Conservation (phyloP, 2,888 invertebrate species). For the Caenorhabditis auriculariae region DNA sequence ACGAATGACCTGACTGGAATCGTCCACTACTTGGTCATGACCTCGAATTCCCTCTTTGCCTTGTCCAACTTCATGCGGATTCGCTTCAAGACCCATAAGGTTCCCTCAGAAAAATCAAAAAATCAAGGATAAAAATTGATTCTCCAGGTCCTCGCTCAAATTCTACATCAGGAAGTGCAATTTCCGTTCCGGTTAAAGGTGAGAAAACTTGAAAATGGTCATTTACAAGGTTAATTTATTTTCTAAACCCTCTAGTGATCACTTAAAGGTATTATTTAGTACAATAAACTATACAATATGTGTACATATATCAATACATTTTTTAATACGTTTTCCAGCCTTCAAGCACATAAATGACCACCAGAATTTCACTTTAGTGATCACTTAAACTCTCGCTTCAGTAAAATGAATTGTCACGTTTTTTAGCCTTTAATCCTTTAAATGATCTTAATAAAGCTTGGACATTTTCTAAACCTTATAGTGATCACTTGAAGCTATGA, state of each 20-base stretch:
- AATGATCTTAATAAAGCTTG: too few species aligned
- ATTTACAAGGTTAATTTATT: background rate
- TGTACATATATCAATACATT: too few species aligned
- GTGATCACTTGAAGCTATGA: too few species aligned
- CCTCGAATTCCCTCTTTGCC: slow-evolving; percentile 30
- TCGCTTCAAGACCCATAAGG: slow-evolving; percentile 33
- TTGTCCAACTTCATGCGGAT: slow-evolving; percentile 40
- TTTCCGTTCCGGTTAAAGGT: slow-evolving; percentile 41
- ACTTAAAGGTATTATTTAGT: too few species aligned
- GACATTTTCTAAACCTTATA: too few species aligned
- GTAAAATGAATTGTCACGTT: too few species aligned
- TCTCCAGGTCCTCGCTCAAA: slow-evolving; percentile 25
- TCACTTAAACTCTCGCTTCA: too few species aligned
- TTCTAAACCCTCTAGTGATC: background rate
- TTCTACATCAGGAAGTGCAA: slow-evolving; percentile 25
- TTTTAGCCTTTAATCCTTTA: too few species aligned
- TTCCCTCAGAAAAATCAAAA: background rate
- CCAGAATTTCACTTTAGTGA: too few species aligned
- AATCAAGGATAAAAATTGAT: background rate
- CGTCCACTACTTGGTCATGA: slow-evolving; percentile 43
- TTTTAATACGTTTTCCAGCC: too few species aligned
- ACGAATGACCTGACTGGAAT: slow-evolving; percentile 43
- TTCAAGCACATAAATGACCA: too few species aligned
- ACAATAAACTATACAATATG: too few species aligned
- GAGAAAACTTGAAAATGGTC: background rate